Evolutionary conservation across 1,140 invertebrate species (phyloP), one percentile per base, ranked within the genome.

Genomic region (Hydropsyche tenuis): DNA sequence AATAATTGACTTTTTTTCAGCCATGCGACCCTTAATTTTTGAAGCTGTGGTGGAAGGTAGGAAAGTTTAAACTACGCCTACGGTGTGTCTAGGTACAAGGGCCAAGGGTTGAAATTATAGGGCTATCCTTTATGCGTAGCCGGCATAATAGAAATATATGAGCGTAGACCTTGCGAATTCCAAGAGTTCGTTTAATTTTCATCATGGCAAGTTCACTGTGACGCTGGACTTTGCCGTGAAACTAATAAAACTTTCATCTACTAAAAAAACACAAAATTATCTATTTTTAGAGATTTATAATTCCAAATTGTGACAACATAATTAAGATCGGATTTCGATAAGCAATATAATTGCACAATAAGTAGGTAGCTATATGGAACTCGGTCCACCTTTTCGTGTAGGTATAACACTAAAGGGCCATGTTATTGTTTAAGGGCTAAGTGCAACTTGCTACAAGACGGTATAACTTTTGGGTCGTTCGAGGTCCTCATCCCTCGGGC

Each of bases 181-280:
- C 76, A 73, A 75, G 71, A 73, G 48, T 78, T 78, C 76, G 74
- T 78, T 78, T 78, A 78, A 78, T 78, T 78, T 78, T 74, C 76
- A 78, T 78, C 76, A 75, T 66, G 68, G 73, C 73, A 73, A 60
- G 60, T 75, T 71, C 70, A 56, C 42, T 53, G 48, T 16, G 11
- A 48, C 16, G 14, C 16, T 7, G 2, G 14, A 48, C 37, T 43
- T 43, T 43, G 37, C 37, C 37, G 37, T 43, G 37, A n/a, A 16
- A 14, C 16, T 12, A 48, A 14, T 2, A 48, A 48, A 48, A 48
- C 45, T n/a, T 48, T 14, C 14, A 4, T 48, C 3, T 3, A 37
- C 30, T 37, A 4, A 37, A 37, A 37, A n/a, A 37, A 37, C 9
- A 4, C 9, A 37, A 9, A 37, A 37, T 37, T 37, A 37, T 37